phyloP scores from a whole-genome alignment of 2,888 invertebrate genomes.

The Caenorhabditis uteleia region DNA sequence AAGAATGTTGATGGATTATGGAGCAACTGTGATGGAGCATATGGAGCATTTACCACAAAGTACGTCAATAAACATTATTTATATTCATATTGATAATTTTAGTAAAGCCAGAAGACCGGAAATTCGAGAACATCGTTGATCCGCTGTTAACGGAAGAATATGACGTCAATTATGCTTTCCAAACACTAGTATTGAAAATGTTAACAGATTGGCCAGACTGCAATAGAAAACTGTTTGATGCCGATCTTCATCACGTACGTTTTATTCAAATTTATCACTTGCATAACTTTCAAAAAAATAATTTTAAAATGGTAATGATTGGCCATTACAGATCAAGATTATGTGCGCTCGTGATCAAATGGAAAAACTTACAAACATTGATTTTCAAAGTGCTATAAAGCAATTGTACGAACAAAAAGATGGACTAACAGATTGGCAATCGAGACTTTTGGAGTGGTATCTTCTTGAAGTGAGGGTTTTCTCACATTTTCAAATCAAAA shows the following conservation, averaged over 20 bases:
- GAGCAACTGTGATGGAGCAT: conserved; percentile 66
- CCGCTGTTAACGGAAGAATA: conserved; percentile 65
- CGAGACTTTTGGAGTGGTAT: conserved; percentile 62
- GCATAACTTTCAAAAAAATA: not conserved
- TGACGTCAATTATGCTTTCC: conserved; percentile 65
- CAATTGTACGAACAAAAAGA: conserved; percentile 57
- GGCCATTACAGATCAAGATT: conserved; percentile 59
- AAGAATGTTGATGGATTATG: conserved; percentile 65
- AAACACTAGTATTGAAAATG: conserved; percentile 67
- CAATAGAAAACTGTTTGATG: conserved; percentile 55
- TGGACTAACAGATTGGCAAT: conserved; percentile 60
- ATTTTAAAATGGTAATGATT: not conserved
- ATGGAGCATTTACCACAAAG: conserved; percentile 59
- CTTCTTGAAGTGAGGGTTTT: conserved; percentile 42
- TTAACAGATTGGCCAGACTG: conserved; percentile 68
- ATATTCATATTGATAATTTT: not conserved
- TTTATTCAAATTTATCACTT: conserved; percentile 1
- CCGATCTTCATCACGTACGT: conserved; percentile 61
- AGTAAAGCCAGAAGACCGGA: conserved; percentile 46
- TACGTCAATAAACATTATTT: conserved; percentile 2
- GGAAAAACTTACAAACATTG: conserved; percentile 57
- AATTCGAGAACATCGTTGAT: conserved; percentile 63
- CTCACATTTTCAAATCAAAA: not conserved
- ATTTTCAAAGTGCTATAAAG: conserved; percentile 56
- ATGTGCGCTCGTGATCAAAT: conserved; percentile 65